Percentiles rank a stretch among this genome's conserved stretches.
Conservation (phyloP, 1,140 invertebrate species). For the Aricia agestis region DNA sequence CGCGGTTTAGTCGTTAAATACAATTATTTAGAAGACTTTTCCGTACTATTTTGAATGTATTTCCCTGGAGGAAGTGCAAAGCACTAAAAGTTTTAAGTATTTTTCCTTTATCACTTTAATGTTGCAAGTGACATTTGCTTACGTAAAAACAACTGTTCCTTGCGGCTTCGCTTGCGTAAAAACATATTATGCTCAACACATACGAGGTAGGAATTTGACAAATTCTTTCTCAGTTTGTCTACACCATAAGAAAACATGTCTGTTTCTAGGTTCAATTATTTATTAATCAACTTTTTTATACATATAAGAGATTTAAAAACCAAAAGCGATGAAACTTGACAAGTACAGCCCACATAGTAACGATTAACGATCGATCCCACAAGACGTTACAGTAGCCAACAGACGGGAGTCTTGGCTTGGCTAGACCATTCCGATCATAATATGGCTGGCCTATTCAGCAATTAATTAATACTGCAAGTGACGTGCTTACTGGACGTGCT, state of each 20-base stretch:
- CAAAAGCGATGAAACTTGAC: not conserved
- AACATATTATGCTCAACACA: no score
- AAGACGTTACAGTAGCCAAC: not conserved
- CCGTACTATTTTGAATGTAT: constrained; percentile 8
- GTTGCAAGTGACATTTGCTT: not conserved
- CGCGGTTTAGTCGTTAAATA: constrained; percentile 31
- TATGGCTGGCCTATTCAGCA: not conserved
- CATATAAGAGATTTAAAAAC: no score
- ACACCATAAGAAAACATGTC: no score
- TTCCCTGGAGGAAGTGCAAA: not conserved
- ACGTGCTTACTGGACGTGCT: not conserved
- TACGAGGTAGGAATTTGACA: no score
- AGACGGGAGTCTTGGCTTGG: not conserved
- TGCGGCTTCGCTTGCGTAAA: no score
- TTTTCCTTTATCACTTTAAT: not conserved
- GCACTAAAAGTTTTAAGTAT: not conserved
- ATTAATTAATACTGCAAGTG: constrained; percentile 3
- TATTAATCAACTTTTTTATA: not conserved
- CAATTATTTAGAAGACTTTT: constrained; percentile 21
- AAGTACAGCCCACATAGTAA: not conserved
- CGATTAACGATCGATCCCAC: not conserved
- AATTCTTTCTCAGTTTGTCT: no score
- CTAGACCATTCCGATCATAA: not conserved
- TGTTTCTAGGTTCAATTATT: not conserved
- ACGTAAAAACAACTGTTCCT: not conserved